Base-by-base conservation (phyloP, 1,140 invertebrate genomes). In the Caenorhabditis inopinata region DNA sequence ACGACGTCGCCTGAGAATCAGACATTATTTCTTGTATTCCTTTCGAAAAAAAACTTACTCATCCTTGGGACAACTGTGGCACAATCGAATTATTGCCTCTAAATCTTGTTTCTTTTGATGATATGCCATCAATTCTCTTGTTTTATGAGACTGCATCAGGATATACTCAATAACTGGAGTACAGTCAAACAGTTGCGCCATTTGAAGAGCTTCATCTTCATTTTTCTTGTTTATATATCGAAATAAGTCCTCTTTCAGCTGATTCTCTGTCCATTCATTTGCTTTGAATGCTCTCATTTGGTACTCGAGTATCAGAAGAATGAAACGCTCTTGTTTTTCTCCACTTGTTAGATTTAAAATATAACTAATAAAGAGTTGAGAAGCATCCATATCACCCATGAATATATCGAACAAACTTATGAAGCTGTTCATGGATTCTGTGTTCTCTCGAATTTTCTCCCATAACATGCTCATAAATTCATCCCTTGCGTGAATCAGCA, bases 371-470 rank as follows among this genome's bases (percentile, higher is more conserved):
- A 68, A 68, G 3, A 38, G 29, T 38, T 38, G 32, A 42, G 58
- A 42, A 42, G 58, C 29, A 38, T 68, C 58, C 58, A 68, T 68
- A 38, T 68, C 58, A 5, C 58, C 29, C 32, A 68, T 68, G n/a
- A 68, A 68, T 21, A 68, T 68, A 42, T 68, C 58, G n/a, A 68
- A 38, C 1, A 68, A 9, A 18, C 58, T 29, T 32, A 68, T 68
- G 32, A 68, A 68, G 12, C 38, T 68, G 9, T 68, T 68, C n/a
- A 21, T 68, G 2, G 32, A 35, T 11, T 68, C 58, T 2, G 58
- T 21, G 23, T 68, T 68, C n/a, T 68, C 58, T 68, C n/a, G 32
- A 21, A 68, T 68, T 32, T 68, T 68, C 25, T 68, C 58, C 58
- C 32, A 68, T 68, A 68, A 68, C 58, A 68, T 68, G 12, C 9